A percentile compares a stretch with the other conserved stretches of the same genome.
phyloP scores from a whole-genome alignment of 2,888 invertebrate species.

The Dynastes maya region DNA sequence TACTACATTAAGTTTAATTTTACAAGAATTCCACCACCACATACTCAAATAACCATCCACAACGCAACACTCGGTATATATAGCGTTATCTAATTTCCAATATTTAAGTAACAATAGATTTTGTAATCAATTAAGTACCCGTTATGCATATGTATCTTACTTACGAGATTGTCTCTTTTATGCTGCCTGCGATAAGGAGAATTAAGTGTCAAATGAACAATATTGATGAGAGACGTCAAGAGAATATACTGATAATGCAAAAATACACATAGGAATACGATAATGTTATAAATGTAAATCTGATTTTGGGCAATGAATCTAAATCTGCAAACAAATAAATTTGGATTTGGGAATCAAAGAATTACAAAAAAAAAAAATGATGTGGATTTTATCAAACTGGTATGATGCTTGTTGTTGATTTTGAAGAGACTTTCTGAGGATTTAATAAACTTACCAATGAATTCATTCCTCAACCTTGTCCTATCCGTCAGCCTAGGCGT shows the following conservation, averaged over 20 bases:
- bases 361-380: no score
- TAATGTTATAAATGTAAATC: neutral
- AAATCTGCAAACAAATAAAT: neutral
- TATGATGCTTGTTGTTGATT: neutral
- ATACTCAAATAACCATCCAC: no score
- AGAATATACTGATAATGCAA: neutral
- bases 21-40: no score
- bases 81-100: neutral
- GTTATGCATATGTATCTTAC: neutral
- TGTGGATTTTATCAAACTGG: no score
- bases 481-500: conserved; percentile 90
- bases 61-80: neutral
- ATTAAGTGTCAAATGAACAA: neutral
- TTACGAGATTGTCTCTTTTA: neutral
- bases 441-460: conserved; percentile 83
- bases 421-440: neutral
- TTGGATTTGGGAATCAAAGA: neutral
- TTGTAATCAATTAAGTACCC: conserved; percentile 6
- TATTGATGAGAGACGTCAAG: neutral
- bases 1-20: no score
- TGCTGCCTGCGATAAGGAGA: neutral
- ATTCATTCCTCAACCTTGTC: conserved; percentile 92
- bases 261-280: neutral
- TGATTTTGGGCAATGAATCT: neutral
- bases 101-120: conserved; percentile 11